Percentiles rank a stretch among this genome's conserved stretches.
Evolutionary conservation across 2,888 invertebrate genomes (phyloP).

Genomic region (Mechanitis messenoides): DNA sequence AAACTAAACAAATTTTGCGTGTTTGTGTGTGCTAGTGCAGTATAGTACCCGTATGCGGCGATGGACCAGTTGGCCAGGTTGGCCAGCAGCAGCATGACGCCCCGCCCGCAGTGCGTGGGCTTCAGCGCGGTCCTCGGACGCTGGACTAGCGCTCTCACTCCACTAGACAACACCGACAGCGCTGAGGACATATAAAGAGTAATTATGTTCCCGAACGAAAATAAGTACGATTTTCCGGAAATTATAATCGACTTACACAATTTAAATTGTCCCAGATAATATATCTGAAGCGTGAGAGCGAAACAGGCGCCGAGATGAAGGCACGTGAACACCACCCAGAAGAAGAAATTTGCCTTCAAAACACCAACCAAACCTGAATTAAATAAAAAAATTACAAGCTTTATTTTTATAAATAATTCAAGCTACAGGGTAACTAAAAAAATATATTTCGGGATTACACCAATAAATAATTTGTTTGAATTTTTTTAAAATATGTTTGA

Average conservation of each 20-base stretch:
- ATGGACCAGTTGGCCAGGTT: slow-evolving; percentile 82
- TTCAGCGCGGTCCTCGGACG: slow-evolving; percentile 58
- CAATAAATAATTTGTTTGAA: too few relatives aligned
- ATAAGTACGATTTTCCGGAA: background rate
- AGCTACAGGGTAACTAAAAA: too few relatives aligned
- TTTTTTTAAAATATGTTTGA: too few relatives aligned
- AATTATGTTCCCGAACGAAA: background rate
- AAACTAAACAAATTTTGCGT: too few relatives aligned
- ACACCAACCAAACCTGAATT: slow-evolving; percentile 81
- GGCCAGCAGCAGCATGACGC: slow-evolving; percentile 77
- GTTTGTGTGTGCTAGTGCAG: too few relatives aligned
- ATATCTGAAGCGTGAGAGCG: slow-evolving; percentile 83
- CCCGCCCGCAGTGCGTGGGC: slow-evolving; percentile 71
- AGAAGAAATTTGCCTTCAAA: slow-evolving; percentile 78
- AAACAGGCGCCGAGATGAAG: slow-evolving; percentile 82
- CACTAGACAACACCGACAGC: slow-evolving; percentile 42
- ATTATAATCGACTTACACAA: slow-evolving; percentile 67
- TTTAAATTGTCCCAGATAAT: slow-evolving; percentile 85
- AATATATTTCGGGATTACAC: too few relatives aligned
- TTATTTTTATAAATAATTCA: too few relatives aligned
- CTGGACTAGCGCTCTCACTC: slow-evolving; percentile 40
- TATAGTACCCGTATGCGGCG: slow-evolving; percentile 79
- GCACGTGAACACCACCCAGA: slow-evolving; percentile 86
- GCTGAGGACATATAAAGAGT: background rate
- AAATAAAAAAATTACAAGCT: too few relatives aligned